phyloP scores from a whole-genome alignment of 2,797 vertebrate species.

The Cirrhinus mrigala region DNA sequence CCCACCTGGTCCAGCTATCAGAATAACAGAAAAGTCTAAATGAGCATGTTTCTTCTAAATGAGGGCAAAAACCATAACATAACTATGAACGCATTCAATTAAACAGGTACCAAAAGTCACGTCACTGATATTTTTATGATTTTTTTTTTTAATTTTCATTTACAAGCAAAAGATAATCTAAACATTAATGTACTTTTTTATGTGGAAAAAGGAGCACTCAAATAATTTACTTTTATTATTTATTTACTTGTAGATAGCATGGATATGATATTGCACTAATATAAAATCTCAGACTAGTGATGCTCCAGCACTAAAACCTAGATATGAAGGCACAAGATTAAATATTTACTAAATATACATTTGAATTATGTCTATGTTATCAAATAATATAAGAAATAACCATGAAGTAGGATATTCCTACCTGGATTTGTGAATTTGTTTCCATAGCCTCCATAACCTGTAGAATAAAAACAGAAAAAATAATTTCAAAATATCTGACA shows the following conservation, averaged over 20 bases:
- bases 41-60: not conserved
- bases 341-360: not conserved
- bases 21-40: not conserved
- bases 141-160: not conserved
- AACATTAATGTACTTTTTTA: too few species aligned
- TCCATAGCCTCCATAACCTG: conserved; percentile 60
- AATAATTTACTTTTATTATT: not conserved
- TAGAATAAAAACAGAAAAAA: not conserved
- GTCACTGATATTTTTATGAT: not conserved
- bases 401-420: conserved; percentile 29
- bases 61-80: not conserved
- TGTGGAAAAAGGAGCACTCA: too few species aligned
- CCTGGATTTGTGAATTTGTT: conserved; percentile 64
- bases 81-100: not conserved
- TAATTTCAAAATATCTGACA: not conserved
- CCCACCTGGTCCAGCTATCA: conserved; percentile 45
- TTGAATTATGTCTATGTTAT: not conserved
- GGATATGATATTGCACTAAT: not conserved
- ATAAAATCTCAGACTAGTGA: not conserved
- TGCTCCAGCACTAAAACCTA: not conserved
- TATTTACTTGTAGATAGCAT: not conserved
- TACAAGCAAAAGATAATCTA: too few species aligned
- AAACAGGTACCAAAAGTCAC: not conserved
- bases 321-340: not conserved
- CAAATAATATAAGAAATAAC: not conserved